Base-by-base conservation (phyloP, 2,113 vertebrate species). In the Mastomys coucha region DNA sequence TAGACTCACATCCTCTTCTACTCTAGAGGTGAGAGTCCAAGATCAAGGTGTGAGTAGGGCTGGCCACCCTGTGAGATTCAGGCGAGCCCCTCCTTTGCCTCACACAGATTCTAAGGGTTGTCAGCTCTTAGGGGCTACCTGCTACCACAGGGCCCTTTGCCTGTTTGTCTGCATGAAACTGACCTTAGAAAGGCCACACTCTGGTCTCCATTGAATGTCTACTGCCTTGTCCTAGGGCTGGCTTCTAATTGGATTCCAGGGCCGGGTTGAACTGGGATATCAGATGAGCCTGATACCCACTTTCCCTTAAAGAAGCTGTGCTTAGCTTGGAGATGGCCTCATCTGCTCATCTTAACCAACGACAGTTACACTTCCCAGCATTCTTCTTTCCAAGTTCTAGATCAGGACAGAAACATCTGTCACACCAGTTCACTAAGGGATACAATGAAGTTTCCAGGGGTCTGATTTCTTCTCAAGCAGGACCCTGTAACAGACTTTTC, bases 1-100 rank as follows among this genome's bases (percentile, higher is more conserved):
- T 0, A 12, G 65, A 10, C 6, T 0, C 0, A 0, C 7, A 0
- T 2, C 31, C 22, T 36, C 11, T 28, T 31, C 17, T 0, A 4
- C 5, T 11, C 45, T 1, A 12, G 42, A 72, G 51, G 26, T 58
- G 7, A 16, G 0, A 20, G 45, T 11, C 9, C 1, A 17, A 58
- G 7, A 0, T 2, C 19, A 33, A 22, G 63, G 33, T 8, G 17
- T 4, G 0, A 0, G 33, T 33, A 36, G 42, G 51, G 7, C 58
- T 2, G 1, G 0, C 8, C 1, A 24, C 16, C 31, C 60, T 67
- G 13, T 31, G 58, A 5, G 36, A 14, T 45, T 6, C 76, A 0
- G 26, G 24, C 8, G 1, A 72, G 1, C 9, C 1, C 26, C 14
- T 5, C 6, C 63, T 4, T n/a, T 51, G 5, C 33, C 11, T 65